Evolutionary conservation across 2,797 vertebrate species (phyloP).

Genomic region (Pelodytes ibericus): DNA sequence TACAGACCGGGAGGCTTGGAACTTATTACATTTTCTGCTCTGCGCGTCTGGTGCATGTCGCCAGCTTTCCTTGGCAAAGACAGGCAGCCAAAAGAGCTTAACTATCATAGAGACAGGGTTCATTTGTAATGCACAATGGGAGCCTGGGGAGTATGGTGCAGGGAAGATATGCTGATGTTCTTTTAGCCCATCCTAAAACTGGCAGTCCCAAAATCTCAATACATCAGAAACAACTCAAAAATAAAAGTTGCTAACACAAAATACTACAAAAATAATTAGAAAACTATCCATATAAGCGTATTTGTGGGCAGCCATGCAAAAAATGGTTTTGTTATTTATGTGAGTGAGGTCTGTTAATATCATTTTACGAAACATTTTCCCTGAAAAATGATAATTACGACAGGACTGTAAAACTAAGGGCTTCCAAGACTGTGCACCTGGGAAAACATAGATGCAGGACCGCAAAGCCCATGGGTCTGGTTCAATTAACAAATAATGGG

Average conservation of each 20-base stretch:
- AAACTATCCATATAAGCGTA: too few relatives aligned
- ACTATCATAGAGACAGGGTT: slow-evolving; percentile 39
- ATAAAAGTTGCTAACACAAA: too few relatives aligned
- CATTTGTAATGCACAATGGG: slow-evolving; percentile 36
- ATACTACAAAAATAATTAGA: too few relatives aligned
- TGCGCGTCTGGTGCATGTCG: slow-evolving; percentile 25
- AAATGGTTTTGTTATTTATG: too few relatives aligned
- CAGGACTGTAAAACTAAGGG: slow-evolving; percentile 6
- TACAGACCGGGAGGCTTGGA: slow-evolving; percentile 32
- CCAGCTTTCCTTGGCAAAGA: slow-evolving; percentile 38
- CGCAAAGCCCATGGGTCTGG: slow-evolving; percentile 11
- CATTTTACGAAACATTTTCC: too few relatives aligned
- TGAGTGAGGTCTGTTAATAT: too few relatives aligned
- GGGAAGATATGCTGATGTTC: neutral
- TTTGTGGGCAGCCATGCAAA: too few relatives aligned
- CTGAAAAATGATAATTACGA: neutral
- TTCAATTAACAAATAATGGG: slow-evolving; percentile 11
- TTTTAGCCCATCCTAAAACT: slow-evolving; percentile 21
- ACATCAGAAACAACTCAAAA: neutral
- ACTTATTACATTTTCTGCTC: slow-evolving; percentile 31
- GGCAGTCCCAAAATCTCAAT: neutral
- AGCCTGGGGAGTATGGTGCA: slow-evolving; percentile 13
- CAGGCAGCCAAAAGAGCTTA: slow-evolving; percentile 14
- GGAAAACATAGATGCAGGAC: slow-evolving; percentile 26
- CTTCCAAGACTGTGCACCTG: slow-evolving; percentile 9